Conservation (phyloP, 2,797 vertebrate genomes). For the Malurus splendens region DNA sequence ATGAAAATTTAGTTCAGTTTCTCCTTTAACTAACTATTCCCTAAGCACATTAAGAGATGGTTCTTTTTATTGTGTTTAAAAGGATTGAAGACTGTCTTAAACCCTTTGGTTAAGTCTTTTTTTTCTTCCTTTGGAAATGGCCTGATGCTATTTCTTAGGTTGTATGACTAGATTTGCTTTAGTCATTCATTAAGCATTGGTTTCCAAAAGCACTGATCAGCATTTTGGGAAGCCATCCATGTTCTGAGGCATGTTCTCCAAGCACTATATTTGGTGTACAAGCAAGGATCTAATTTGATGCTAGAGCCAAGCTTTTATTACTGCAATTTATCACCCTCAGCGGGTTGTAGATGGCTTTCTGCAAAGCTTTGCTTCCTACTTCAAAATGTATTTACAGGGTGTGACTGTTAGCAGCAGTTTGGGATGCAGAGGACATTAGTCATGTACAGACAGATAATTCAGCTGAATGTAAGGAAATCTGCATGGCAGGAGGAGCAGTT, state of each 20-base stretch:
- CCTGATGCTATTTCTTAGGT: not conserved
- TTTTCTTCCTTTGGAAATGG: not conserved
- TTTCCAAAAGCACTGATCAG: constrained; percentile 21
- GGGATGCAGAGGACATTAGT: not conserved
- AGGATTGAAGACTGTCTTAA: not conserved
- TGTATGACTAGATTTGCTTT: not conserved
- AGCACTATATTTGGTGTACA: constrained; percentile 53
- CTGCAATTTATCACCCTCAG: constrained; percentile 10
- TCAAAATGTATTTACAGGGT: not conserved
- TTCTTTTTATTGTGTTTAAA: not conserved
- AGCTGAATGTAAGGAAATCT: not conserved
- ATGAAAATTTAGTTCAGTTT: not conserved
- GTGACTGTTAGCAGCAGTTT: not conserved
- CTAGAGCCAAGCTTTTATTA: constrained; percentile 30
- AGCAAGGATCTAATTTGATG: constrained; percentile 42
- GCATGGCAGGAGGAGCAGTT: not conserved
- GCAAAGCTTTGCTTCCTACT: not conserved
- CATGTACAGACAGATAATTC: not conserved
- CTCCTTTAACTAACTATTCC: not conserved
- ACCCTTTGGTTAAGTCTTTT: not conserved
- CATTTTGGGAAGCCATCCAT: constrained; percentile 42
- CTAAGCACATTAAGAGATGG: not conserved
- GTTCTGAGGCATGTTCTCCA: constrained; percentile 24
- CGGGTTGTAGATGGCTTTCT: not conserved
- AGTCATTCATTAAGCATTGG: constrained; percentile 11